Evolutionary conservation across 2,113 vertebrate species (phyloP).

Genomic region (Rutilus rutilus): DNA sequence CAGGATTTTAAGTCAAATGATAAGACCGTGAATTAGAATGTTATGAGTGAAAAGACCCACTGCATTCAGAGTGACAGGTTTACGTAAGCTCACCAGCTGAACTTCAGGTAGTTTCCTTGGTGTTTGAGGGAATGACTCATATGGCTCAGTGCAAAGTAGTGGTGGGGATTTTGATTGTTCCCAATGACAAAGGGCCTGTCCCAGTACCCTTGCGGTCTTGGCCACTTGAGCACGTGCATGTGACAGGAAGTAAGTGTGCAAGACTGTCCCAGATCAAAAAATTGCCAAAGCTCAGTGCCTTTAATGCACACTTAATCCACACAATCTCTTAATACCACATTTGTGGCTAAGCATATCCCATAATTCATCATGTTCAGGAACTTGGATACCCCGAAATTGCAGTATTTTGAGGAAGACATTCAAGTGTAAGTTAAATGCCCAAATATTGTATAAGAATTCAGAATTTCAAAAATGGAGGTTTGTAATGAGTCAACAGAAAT

Average conservation of each 20-base stretch:
- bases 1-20: constrained; percentile 6
- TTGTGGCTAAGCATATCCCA: background rate
- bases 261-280: background rate
- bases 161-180: background rate
- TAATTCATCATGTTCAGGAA: background rate
- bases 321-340: no score
- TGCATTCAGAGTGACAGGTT: background rate
- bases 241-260: background rate
- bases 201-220: background rate
- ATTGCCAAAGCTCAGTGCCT: no score
- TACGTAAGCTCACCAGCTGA: background rate
- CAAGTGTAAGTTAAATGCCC: background rate
- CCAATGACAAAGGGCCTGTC: background rate
- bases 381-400: background rate
- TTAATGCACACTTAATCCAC: no score
- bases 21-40: background rate
- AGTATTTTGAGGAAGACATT: background rate
- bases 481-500: background rate
- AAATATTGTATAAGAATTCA: background rate
- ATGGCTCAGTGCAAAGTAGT: background rate
- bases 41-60: background rate
- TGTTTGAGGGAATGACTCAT: background rate
- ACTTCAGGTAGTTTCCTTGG: constrained; percentile 10
- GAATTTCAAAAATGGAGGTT: background rate
- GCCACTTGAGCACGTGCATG: background rate